These are phyloP conservation scores for Charadrius vociferus DNA, from an alignment of 2,113 vertebrate genomes.

Conservation along the genomic window DNA sequence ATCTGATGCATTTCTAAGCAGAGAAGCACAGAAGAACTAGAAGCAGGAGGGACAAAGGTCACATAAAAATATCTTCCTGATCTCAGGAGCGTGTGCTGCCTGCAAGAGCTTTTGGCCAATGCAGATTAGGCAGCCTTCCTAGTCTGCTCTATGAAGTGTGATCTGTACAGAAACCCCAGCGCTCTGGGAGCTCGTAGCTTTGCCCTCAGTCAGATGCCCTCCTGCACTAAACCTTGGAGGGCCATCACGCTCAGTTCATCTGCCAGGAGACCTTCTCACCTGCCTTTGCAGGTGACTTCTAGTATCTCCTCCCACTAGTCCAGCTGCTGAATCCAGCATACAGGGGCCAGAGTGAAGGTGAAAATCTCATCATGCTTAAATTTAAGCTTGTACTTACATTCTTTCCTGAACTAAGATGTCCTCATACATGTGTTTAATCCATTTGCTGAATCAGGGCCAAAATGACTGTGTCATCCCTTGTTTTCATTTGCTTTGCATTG, in stretches of 20 bases:
- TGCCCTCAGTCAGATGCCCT: accelerated
- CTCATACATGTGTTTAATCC: neutral
- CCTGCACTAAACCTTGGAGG: neutral
- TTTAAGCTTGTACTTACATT: neutral
- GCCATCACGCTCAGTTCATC: neutral
- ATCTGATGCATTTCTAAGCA: neutral
- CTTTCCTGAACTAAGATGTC: neutral
- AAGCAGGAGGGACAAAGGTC: neutral
- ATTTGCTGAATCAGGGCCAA: neutral
- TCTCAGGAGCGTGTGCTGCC: neutral
- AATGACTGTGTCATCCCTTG: neutral
- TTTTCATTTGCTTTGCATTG: conserved; percentile 10
- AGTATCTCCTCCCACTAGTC: neutral
- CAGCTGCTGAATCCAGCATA: neutral
- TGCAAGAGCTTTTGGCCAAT: neutral
- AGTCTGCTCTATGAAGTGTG: accelerated
- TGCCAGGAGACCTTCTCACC: neutral
- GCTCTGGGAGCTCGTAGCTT: neutral
- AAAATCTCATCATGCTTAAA: neutral
- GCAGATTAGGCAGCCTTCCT: neutral
- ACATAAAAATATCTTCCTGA: neutral
- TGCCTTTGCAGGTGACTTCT: neutral
- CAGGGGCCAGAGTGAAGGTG: neutral
- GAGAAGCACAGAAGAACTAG: neutral
- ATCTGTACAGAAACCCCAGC: neutral